Base-by-base conservation (phyloP, 2,797 vertebrate species). In the Loris lydekkerianus region DNA sequence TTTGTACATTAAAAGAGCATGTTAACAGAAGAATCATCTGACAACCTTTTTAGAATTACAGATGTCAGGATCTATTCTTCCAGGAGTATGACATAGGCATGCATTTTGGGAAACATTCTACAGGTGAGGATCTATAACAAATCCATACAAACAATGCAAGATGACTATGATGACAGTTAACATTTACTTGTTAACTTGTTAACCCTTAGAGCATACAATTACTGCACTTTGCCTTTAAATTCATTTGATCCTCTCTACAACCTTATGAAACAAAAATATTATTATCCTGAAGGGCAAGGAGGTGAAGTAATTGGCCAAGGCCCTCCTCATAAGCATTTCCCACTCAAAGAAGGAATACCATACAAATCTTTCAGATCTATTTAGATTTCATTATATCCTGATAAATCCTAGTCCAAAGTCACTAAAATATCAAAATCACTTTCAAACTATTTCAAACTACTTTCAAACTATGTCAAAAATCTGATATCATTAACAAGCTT, bases 381-480 rank as follows among this genome's bases (percentile, higher is more conserved):
- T 86, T 86, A 86, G 27, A 95, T 94, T 89, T 90, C 25, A 93
- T 75, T 73, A 77, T n/a, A 94, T 61, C 85, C 31, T 27, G 70
- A 5, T 70, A 94, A 91, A 31, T 90, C 37, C 58, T 76, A 89
- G n/a, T 40, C 17, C 18, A 53, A 95, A 92, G n/a, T 77, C 49
- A 86, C 9, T 84, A 95, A 82, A 83, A 93, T 87, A 15, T 58
- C 46, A 87, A 49, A 93, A 91, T 63, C 11, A 72, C 7, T 21
- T 75, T 80, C 20, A 89, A 87, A 89, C 40, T 40, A 40, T 40
- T 40, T 40, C 40, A 40, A 40, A 40, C 40, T 40, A 40, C 40
- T 40, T 40, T 40, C 40, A 40, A 40, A 40, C 40, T 40, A 40
- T 40, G 40, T 40, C 40, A 40, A 40, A 40, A 40, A 40, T 69